Conservation (phyloP, 1,140 invertebrate genomes). For the Uloborus diversus region DNA sequence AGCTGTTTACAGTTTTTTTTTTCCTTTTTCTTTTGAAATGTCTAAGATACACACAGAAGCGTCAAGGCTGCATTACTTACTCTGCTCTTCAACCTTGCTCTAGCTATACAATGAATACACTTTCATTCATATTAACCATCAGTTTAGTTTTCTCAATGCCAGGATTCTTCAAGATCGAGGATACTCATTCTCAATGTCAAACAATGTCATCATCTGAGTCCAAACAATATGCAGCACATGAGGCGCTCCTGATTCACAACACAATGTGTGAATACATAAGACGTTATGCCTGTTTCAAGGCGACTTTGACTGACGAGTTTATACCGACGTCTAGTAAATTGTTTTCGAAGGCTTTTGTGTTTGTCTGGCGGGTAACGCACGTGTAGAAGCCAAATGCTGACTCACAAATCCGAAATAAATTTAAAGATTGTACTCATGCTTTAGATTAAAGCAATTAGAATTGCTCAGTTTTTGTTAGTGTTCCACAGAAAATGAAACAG, state of each 20-base stretch:
- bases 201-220: constrained; percentile 32
- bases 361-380: neutral
- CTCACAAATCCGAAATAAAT: too few species aligned
- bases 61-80: neutral
- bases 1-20: too few species aligned
- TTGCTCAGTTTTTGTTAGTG: too few species aligned
- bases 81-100: neutral
- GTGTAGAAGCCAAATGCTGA: too few species aligned
- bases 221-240: neutral
- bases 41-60: too few species aligned
- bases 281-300: constrained; percentile 6
- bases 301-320: constrained; percentile 30
- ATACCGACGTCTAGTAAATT: constrained; percentile 6
- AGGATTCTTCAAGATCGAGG: constrained; percentile 16
- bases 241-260: neutral
- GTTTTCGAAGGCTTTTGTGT: neutral
- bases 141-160: neutral
- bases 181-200: constrained; percentile 36
- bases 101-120: too few species aligned
- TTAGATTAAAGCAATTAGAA: too few species aligned
- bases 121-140: neutral
- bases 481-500: too few species aligned
- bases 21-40: too few species aligned
- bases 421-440: too few species aligned
- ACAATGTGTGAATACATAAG: constrained; percentile 7